phyloP scores from a whole-genome alignment of 2,888 invertebrate genomes.

The Gibbula magus region DNA sequence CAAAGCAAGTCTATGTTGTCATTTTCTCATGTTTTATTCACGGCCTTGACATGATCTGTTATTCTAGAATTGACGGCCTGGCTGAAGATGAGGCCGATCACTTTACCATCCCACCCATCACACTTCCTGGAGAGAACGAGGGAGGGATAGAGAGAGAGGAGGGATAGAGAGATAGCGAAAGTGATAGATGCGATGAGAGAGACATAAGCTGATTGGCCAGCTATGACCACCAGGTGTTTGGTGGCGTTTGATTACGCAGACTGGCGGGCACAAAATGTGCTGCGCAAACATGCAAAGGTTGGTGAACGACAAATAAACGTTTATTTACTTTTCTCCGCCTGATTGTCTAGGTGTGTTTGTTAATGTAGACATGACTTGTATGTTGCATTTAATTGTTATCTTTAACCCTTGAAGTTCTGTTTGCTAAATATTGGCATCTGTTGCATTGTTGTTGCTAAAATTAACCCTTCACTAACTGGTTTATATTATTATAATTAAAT shows the following conservation, averaged over 20 bases:
- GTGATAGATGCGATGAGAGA: background rate
- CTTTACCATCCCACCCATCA: background rate
- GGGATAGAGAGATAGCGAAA: background rate
- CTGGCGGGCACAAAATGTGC: conserved; percentile 51
- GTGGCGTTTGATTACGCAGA: conserved; percentile 61
- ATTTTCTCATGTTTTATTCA: no score
- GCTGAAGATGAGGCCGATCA: no score
- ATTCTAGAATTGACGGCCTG: no score
- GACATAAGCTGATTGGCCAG: background rate
- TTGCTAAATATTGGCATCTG: no score
- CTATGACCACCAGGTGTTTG: conserved; percentile 60
- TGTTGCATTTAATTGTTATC: no score
- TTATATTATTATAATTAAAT: no score
- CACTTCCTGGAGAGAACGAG: background rate
- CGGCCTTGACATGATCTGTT: no score
- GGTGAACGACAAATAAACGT: background rate
- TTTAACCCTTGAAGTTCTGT: no score
- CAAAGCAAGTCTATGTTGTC: no score
- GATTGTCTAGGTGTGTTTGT: background rate
- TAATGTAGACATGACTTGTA: background rate
- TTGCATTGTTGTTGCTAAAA: background rate
- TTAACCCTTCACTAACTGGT: background rate
- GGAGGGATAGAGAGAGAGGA: background rate
- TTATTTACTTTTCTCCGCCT: background rate
- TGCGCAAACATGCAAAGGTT: conserved; percentile 62